phyloP scores from a whole-genome alignment of 2,113 vertebrate genomes.

The Cariama cristata region DNA sequence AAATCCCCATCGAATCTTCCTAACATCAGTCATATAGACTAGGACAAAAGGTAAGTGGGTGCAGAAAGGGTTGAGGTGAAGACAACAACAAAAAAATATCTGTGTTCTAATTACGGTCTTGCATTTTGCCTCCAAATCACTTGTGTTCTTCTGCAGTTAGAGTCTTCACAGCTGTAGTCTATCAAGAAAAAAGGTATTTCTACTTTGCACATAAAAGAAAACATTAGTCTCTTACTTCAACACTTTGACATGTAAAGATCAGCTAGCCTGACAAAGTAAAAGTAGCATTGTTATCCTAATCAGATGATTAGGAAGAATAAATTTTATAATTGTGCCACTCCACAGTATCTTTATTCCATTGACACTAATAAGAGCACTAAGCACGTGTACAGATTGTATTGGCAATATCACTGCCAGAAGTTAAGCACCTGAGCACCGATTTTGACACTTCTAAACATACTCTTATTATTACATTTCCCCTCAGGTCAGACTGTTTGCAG shows the following conservation, averaged over 20 bases:
- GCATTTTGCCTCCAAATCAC: not conserved
- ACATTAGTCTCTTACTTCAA: not conserved
- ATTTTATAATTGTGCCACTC: not conserved
- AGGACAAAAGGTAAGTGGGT: not conserved
- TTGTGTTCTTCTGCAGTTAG: not conserved
- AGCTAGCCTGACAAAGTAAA: not conserved
- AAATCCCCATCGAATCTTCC: not conserved
- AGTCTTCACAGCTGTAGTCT: not conserved
- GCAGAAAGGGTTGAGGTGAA: accelerated
- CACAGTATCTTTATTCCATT: not conserved
- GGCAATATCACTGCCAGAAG: not conserved
- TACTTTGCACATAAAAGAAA: not conserved
- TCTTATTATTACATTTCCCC: not conserved
- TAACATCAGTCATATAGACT: no score
- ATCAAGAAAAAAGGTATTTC: not conserved
- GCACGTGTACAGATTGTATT: not conserved
- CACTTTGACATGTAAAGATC: not conserved
- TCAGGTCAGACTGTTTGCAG: not conserved
- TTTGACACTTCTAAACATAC: not conserved
- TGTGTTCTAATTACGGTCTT: not conserved
- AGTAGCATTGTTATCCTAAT: not conserved
- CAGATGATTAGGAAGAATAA: not conserved
- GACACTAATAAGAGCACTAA: not conserved
- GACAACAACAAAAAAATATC: not conserved
- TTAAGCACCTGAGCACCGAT: not conserved